Evolutionary conservation across 2,888 invertebrate species (phyloP), one percentile per base, ranked within the genome.

Genomic region (Limnephilus rhombicus): DNA sequence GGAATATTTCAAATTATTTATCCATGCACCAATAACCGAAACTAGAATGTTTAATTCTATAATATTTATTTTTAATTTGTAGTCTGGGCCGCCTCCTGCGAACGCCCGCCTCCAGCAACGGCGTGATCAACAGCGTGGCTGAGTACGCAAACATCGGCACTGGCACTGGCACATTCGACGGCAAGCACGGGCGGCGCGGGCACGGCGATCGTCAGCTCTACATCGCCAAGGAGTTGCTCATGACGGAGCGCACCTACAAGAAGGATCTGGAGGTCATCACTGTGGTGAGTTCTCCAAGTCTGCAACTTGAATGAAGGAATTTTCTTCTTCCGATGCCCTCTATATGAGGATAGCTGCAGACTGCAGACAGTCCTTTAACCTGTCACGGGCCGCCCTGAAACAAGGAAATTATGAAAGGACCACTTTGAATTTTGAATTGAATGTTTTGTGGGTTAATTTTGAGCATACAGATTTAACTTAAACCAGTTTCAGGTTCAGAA

Each of bases 221-320:
- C 95, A 97, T 99, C 94, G 98, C 98, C 90, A 99, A 99, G 95
- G 99, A 99, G 95, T 96, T 99, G 94, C 96, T 99, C 91, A 99
- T 99, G 98, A 99, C 99, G 0, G 99, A 99, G 95, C 96, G 99
- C 94, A 99, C 99, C 0, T 99, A 99, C 95, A 98, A 98, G 94
- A 98, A 99, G 94, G 99, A 99, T 95, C 96, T 99, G 94, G 99
- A 99, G 95, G 98, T 99, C 83, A 97, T 99, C 93, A 98, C 98
- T 95, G 97, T 98, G 95, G 98, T 98, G 95, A 96, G 97, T 82
- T n/a, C 7, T 1, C 13, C 4, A 15, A 34, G 5, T 24, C 24
- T 68, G 18, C 53, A 24, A 68, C n/a, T 24, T 68, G 18, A 68
- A n/a, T n/a, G 9, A 68, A 24, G 9, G 9, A 7, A 68, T 24